Evolutionary conservation across 2,888 invertebrate genomes (phyloP), one percentile per base, ranked within the genome.

Genomic region (Chymomyza amoena): DNA sequence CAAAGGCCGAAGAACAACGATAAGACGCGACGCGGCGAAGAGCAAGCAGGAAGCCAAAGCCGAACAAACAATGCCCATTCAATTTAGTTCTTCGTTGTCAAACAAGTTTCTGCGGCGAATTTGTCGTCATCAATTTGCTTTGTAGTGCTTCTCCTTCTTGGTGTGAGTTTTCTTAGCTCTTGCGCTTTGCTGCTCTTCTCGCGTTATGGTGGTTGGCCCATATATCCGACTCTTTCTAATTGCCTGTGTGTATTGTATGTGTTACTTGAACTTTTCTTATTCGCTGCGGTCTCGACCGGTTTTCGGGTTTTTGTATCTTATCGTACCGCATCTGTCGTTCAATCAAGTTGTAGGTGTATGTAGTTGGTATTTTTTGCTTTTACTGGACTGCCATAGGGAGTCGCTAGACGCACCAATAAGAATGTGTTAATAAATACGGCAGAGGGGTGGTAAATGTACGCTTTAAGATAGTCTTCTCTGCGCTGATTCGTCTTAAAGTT

Each of bases 161-260:
- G 89, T 88, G 70, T 88, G 82, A 76, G 84, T 79, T 88, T 81
- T 89, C 86, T 84, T 83, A 67, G 18, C 28, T 13, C 20, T 13
- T 7, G 20, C 20, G 4, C 6, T 57, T 6, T 7, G 20, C 2
- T 56, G 16, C 56, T 51, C 2, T 15, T 9, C 7, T 36, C 2
- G 36, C 9, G 5, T 36, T 36, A 69, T 72, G 63, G 80, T 78
- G 64, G 75, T 57, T 69, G 25, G 20, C 61, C 10, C 36, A 39
- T 39, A 16, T 51, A 76, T 76, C 74, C 50, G 64, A 61, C 74
- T 73, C 70, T 78, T 66, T 78, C 82, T 73, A 70, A 66, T 62
- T 77, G 50, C n/a, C 32, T 18, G 45, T 25, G 32, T 32, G 54
- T 25, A 36, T 28, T 64, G 28, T 57, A 36, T 18, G 45, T 60